phyloP scores from a whole-genome alignment of 2,113 vertebrate genomes.

The Xerus inauris region DNA sequence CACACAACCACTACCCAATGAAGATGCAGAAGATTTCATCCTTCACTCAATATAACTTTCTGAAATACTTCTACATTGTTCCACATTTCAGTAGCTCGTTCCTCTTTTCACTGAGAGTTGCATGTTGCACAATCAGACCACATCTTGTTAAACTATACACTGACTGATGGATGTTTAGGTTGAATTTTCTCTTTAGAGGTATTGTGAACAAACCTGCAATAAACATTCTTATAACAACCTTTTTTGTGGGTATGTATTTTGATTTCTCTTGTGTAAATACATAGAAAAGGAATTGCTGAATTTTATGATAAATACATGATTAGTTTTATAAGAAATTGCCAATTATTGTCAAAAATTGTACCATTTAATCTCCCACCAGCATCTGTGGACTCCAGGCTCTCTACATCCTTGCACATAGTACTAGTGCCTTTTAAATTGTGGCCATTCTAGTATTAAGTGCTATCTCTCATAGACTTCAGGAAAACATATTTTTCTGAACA shows the following conservation, averaged over 20 bases:
- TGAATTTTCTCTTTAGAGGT: not conserved
- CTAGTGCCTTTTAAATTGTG: not conserved
- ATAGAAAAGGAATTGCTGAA: not conserved
- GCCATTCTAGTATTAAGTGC: not conserved
- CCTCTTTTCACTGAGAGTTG: not conserved
- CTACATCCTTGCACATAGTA: not conserved
- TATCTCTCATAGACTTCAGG: not conserved
- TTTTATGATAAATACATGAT: not conserved
- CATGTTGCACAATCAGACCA: not conserved
- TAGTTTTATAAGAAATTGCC: not conserved
- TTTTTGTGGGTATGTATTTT: not conserved
- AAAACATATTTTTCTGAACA: not conserved
- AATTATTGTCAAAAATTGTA: not conserved
- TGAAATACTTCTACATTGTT: not conserved
- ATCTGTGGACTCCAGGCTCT: not conserved
- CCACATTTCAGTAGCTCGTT: not conserved
- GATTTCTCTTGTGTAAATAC: not conserved
- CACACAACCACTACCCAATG: not conserved
- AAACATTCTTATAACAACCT: not conserved
- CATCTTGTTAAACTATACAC: not conserved
- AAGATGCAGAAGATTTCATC: not conserved
- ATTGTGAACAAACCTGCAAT: not conserved
- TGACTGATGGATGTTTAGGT: not conserved
- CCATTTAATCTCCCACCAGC: not conserved
- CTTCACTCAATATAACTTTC: not conserved